Conservation (phyloP, 2,113 vertebrate species). For the Donacobius atricapilla region DNA sequence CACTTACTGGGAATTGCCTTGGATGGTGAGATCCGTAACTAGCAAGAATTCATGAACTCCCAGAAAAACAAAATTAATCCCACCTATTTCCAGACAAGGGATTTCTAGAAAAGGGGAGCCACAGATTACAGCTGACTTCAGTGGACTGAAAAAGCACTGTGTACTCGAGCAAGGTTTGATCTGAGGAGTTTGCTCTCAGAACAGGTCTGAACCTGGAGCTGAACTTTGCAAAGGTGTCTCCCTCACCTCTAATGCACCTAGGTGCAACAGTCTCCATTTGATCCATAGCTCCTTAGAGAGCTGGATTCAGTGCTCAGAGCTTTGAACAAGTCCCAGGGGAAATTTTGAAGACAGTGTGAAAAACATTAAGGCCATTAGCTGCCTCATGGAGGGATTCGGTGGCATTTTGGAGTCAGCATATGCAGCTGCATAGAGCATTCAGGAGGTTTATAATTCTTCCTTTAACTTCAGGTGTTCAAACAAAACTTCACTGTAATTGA, state of each 20-base stretch:
- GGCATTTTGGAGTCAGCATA: not conserved
- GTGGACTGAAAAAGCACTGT: rapidly evolving
- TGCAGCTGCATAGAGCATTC: not conserved
- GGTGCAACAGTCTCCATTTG: not conserved
- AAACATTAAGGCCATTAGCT: not conserved
- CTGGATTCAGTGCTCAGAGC: rapidly evolving
- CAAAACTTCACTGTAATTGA: not conserved
- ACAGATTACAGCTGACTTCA: not conserved
- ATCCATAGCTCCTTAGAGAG: not conserved
- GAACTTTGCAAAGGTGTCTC: not conserved
- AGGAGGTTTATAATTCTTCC: not conserved
- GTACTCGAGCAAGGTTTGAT: not conserved
- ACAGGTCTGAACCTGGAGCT: not conserved
- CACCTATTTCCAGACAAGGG: not conserved
- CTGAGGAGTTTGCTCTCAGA: not conserved
- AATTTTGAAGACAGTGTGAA: not conserved
- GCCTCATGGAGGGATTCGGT: not conserved
- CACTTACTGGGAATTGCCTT: not conserved
- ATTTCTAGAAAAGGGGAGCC: not conserved
- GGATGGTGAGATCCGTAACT: not conserved
- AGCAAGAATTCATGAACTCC: not conserved
- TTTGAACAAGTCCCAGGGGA: not conserved
- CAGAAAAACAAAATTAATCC: not conserved
- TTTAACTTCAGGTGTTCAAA: not conserved
- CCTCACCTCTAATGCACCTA: not conserved